These are phyloP conservation scores for Plemyria rubiginata DNA, from an alignment of 2,888 invertebrate genomes.

Conservation along the genomic window DNA sequence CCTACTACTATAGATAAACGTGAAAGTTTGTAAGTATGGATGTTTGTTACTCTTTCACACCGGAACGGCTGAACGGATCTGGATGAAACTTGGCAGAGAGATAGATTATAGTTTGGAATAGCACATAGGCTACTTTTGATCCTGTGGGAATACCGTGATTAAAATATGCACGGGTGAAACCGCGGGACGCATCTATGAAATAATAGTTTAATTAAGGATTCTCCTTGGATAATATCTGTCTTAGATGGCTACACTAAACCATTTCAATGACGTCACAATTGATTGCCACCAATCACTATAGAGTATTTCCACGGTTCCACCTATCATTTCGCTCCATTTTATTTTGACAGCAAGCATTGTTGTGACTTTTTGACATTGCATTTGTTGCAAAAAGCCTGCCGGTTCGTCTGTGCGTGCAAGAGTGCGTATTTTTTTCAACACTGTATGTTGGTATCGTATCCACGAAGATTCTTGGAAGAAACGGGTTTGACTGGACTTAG, in stretches of 20 bases:
- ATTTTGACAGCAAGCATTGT: slow-evolving; percentile 8
- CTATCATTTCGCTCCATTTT: slow-evolving; percentile 15
- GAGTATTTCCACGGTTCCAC: slow-evolving; percentile 15
- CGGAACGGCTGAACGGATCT: no score
- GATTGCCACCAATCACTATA: slow-evolving; percentile 13
- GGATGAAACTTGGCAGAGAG: no score
- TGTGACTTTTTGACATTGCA: slow-evolving; percentile 16
- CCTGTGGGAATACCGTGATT: no score
- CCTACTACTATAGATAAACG: no score
- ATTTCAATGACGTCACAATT: slow-evolving; percentile 1
- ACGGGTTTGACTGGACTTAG: background rate
- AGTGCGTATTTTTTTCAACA: slow-evolving; percentile 3
- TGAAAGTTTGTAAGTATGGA: no score
- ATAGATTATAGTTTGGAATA: no score
- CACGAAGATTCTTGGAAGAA: background rate
- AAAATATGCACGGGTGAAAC: no score
- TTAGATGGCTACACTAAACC: slow-evolving; percentile 4
- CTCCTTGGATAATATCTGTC: background rate
- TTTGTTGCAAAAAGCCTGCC: slow-evolving; percentile 12
- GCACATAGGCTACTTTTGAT: no score
- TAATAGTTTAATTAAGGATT: no score
- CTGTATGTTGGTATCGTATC: background rate
- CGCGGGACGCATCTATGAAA: no score
- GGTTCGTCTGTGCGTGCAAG: background rate
- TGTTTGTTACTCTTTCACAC: no score